Percentiles rank a stretch among this genome's conserved stretches.
phyloP scores from a whole-genome alignment of 2,797 vertebrate genomes.

The Chiropotes sagulatus region DNA sequence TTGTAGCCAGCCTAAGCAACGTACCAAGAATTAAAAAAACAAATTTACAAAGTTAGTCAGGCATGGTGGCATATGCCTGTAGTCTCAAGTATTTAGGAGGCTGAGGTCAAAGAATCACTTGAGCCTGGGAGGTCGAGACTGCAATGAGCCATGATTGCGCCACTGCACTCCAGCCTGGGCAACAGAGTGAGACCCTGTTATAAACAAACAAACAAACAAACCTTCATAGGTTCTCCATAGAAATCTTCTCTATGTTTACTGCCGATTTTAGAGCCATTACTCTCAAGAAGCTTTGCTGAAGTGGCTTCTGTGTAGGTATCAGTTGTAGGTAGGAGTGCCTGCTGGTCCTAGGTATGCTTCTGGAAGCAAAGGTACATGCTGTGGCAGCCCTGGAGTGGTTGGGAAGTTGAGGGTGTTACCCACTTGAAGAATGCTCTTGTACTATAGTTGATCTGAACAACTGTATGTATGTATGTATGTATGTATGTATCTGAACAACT shows the following conservation, averaged over 20 bases:
- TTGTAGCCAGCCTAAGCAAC: neutral
- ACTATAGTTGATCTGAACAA: neutral
- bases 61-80: too few species aligned
- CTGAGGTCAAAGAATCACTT: too few species aligned
- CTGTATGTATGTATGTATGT: too few species aligned
- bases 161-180: too few species aligned
- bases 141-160: too few species aligned
- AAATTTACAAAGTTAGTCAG: too few species aligned
- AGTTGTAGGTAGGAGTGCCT: neutral
- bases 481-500: too few species aligned
- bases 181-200: too few species aligned
- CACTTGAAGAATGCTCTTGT: neutral
- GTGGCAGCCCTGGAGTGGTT: neutral
- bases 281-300: neutral
- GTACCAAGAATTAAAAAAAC: too few species aligned
- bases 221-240: neutral
- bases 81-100: too few species aligned
- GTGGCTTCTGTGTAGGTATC: neutral
- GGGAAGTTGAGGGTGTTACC: neutral
- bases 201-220: neutral
- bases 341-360: neutral
- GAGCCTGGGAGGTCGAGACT: too few species aligned
- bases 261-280: neutral
- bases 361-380: neutral
- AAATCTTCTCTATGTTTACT: neutral